phyloP scores from a whole-genome alignment of 2,797 vertebrate species.

The Sparus aurata region DNA sequence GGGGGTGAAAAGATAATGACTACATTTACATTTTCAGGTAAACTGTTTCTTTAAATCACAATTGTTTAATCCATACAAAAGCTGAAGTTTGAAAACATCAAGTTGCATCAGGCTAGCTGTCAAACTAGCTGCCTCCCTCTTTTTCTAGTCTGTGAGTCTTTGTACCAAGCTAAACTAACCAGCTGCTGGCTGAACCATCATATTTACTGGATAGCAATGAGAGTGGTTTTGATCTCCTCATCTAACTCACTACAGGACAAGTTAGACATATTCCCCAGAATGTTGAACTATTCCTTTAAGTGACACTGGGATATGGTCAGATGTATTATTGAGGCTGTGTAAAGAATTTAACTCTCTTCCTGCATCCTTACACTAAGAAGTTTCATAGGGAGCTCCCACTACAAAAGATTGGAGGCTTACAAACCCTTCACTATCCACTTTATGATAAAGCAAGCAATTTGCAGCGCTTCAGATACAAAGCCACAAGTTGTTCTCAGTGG shows the following conservation, averaged over 20 bases:
- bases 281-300: slow-evolving; percentile 28
- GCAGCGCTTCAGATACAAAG: slow-evolving; percentile 47
- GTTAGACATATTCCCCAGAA: background rate
- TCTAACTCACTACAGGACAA: slow-evolving; percentile 3
- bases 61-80: background rate
- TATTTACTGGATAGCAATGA: slow-evolving; percentile 4
- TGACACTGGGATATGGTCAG: slow-evolving; percentile 21
- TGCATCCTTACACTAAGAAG: slow-evolving; percentile 8
- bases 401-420: slow-evolving; percentile 36
- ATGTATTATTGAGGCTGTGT: slow-evolving; percentile 12
- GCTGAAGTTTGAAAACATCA: background rate
- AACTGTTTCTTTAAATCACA: no score
- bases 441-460: slow-evolving; percentile 54
- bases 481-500: slow-evolving; percentile 53
- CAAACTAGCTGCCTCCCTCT: background rate
- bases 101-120: background rate
- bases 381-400: slow-evolving; percentile 41
- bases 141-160: slow-evolving; percentile 3
- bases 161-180: slow-evolving; percentile 4
- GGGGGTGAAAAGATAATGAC: no score
- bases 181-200: background rate
- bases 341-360: slow-evolving; percentile 16
- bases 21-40: no score
- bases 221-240: background rate
- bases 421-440: slow-evolving; percentile 48